Evolutionary conservation across 2,113 vertebrate species (phyloP), one percentile per base, ranked within the genome.

Genomic region (Lampris incognitus): DNA sequence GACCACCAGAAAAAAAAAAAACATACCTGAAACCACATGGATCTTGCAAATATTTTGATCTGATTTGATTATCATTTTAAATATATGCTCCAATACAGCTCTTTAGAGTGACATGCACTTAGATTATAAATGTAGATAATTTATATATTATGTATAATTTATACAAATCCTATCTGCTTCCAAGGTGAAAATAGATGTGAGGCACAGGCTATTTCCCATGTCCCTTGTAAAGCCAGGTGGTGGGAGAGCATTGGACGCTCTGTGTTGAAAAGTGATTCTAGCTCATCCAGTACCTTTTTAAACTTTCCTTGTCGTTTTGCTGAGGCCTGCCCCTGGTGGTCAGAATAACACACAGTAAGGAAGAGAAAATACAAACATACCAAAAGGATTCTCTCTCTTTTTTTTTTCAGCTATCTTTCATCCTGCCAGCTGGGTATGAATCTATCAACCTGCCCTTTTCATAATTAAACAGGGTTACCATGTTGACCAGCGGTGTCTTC

Each of bases 281-380:
- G 92, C 94, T 95, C 92, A 85, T 93, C 94, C 97, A 99, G 98
- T 99, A 99, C 98, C 98, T 99, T 99, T 98, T 99, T 98, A 97
- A 96, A 98, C 94, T 99, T 99, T 95, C 97, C 95, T 98, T 99
- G 97, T 94, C 97, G 97, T 91, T 99, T 99, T 97, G 98, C 96
- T 96, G 97, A 96, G 94, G 98, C 97, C 97, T 99, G 97, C 94
- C 96, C 98, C 98, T 99, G 97, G 97, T 97, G 98, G 97, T 99
- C 96, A 99, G 96, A 99, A 99, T 89, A 97, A 98, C 97, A 99
- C 94, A 98, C 94, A 95, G 96, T 99, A 73, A 94, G 92, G 89
- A 79, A 91, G 95, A 98, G 97, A 97, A 95, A 95, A 96, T 93
- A 91, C 73, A 89, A 87, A 94, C 93, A 96, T 92, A 95, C 93